Conservation (phyloP, 2,888 invertebrate genomes). For the Tryphoninae sp. region DNA sequence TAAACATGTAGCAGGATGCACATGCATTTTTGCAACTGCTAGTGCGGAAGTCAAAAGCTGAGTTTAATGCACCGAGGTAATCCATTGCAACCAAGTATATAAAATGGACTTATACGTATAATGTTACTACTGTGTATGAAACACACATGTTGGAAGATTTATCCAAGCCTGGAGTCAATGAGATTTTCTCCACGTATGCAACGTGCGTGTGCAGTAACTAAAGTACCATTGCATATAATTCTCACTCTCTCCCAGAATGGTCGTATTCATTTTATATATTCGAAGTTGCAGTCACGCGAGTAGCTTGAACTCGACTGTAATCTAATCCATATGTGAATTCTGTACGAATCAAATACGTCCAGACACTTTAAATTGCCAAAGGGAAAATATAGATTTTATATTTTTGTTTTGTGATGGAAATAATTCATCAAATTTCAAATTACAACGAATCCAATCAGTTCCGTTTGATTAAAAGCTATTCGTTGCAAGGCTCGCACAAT, state of each 20-base stretch:
- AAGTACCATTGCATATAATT: background rate
- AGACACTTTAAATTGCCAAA: background rate
- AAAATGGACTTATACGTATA: slow-evolving; percentile 37
- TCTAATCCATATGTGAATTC: slow-evolving; percentile 3
- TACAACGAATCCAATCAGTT: background rate
- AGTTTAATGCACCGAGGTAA: slow-evolving; percentile 41
- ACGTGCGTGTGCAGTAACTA: background rate
- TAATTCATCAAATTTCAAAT: no score
- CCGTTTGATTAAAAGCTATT: background rate
- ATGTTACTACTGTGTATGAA: slow-evolving; percentile 31
- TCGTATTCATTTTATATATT: slow-evolving; percentile 3
- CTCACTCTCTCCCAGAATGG: background rate
- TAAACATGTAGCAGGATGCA: slow-evolving; percentile 41
- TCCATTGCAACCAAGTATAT: slow-evolving; percentile 42
- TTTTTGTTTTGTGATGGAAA: no score
- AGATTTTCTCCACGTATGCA: slow-evolving; percentile 27
- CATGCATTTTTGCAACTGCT: slow-evolving; percentile 29
- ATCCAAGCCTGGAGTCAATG: slow-evolving; percentile 38
- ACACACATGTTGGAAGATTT: slow-evolving; percentile 37
- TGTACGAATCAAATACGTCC: background rate
- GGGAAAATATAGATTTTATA: background rate
- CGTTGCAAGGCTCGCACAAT: background rate
- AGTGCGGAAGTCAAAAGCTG: slow-evolving; percentile 30
- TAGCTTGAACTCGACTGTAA: slow-evolving; percentile 17
- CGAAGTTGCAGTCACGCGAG: slow-evolving; percentile 37